Evolutionary conservation across 2,113 vertebrate species (phyloP).

Genomic region (Crypturellus undulatus): DNA sequence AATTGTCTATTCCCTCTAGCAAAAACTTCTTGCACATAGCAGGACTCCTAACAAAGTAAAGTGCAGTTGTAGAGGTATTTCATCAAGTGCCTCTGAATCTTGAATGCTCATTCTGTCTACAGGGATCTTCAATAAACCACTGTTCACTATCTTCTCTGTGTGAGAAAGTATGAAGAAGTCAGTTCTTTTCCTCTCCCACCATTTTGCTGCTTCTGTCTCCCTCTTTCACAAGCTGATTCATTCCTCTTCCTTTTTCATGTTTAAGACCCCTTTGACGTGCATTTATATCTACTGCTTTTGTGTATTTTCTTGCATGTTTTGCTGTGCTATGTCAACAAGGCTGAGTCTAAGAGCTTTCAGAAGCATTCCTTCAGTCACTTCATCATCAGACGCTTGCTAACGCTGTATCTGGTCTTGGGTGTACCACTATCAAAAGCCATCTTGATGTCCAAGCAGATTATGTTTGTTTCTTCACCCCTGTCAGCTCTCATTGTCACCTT

Average conservation of each 20-base stretch:
- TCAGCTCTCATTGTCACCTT: slow-evolving; percentile 69
- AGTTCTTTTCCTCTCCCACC: not conserved
- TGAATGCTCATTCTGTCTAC: not conserved
- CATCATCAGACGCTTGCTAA: slow-evolving; percentile 30
- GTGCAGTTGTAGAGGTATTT: not conserved
- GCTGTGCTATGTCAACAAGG: not conserved
- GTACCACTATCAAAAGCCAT: slow-evolving; percentile 67
- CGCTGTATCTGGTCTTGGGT: slow-evolving; percentile 41
- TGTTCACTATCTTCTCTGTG: not conserved
- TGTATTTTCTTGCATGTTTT: not conserved
- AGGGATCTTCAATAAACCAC: not conserved
- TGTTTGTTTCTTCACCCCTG: slow-evolving; percentile 73
- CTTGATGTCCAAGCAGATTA: slow-evolving; percentile 73
- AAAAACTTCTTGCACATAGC: not conserved
- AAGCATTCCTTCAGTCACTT: slow-evolving; percentile 40
- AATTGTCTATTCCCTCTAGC: not conserved
- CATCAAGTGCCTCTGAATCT: not conserved
- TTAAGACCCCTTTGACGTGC: not conserved
- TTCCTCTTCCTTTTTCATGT: not conserved
- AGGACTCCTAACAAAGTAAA: not conserved
- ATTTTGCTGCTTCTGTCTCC: not conserved
- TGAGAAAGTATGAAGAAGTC: not conserved
- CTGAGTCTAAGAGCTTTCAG: slow-evolving; percentile 9
- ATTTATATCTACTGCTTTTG: not conserved
- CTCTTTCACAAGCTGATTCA: not conserved